Evolutionary conservation across 2,797 vertebrate genomes (phyloP).

Genomic region (Arctocebus calabarensis): DNA sequence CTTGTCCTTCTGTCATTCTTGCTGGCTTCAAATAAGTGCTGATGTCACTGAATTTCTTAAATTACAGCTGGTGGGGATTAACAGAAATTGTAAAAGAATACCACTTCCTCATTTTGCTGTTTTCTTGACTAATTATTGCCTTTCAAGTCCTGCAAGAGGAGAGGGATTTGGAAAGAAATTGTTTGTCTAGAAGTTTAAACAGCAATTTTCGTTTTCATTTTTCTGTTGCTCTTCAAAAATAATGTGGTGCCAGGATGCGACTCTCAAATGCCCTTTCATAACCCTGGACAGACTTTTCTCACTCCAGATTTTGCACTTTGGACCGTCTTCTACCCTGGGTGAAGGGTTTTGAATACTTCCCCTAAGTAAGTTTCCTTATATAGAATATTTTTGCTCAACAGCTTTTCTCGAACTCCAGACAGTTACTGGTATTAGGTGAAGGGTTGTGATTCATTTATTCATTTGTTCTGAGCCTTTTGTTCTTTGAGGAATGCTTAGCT

Average conservation of each 20-base stretch:
- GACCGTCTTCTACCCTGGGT: constrained; percentile 49
- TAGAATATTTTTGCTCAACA: constrained; percentile 73
- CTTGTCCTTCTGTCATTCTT: constrained; percentile 58
- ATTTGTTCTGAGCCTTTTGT: constrained; percentile 35
- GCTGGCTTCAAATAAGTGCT: constrained; percentile 65
- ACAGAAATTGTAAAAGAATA: constrained; percentile 77
- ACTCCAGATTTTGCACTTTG: neutral
- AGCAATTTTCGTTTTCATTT: constrained; percentile 59
- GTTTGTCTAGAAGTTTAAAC: constrained; percentile 67
- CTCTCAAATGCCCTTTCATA: constrained; percentile 40
- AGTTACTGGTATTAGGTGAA: constrained; percentile 65
- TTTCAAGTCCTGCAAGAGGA: constrained; percentile 52
- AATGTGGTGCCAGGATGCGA: neutral
- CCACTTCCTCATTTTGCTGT: constrained; percentile 67
- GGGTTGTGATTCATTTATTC: constrained; percentile 61
- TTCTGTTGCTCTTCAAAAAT: constrained; percentile 54
- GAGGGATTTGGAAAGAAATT: constrained; percentile 64
- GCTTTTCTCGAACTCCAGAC: constrained; percentile 49
- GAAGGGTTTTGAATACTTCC: constrained; percentile 74
- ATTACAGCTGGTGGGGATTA: constrained; percentile 83
- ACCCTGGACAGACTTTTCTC: constrained; percentile 48
- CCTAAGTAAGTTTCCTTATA: constrained; percentile 78
- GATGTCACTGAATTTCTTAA: constrained; percentile 68
- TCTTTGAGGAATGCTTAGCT: neutral
- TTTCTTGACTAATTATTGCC: constrained; percentile 66